Evolutionary conservation across 2,797 vertebrate genomes (phyloP).

Genomic region (Pangasius larnaudii): DNA sequence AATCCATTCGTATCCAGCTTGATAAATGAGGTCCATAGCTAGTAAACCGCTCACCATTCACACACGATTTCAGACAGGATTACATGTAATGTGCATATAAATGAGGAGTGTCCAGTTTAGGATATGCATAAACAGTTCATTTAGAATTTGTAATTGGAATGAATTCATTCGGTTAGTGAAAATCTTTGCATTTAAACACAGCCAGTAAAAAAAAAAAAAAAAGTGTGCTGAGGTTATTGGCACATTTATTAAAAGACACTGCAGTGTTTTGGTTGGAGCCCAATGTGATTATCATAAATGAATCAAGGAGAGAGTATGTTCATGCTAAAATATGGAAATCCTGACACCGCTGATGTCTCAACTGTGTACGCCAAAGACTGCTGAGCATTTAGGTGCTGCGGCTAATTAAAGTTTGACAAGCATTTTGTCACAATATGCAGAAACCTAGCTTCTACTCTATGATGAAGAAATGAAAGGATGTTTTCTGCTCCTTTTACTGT

Average conservation of each 20-base stretch:
- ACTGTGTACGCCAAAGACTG: constrained; percentile 25
- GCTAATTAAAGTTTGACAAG: constrained; percentile 35
- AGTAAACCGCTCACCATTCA: background rate
- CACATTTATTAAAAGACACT: constrained; percentile 36
- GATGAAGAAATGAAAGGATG: background rate
- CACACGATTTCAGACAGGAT: background rate
- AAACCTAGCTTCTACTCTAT: background rate
- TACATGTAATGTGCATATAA: background rate
- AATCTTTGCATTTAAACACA: constrained; percentile 2
- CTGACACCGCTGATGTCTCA: constrained; percentile 16
- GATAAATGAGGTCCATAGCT: background rate
- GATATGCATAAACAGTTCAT: background rate
- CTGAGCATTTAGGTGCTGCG: constrained; percentile 24
- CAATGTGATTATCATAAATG: constrained; percentile 43
- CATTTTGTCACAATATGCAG: background rate
- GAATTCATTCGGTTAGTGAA: background rate
- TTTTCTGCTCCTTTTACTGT: background rate
- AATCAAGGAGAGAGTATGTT: constrained; percentile 35
- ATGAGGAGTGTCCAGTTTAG: background rate
- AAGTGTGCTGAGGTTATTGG: constrained; percentile 20
- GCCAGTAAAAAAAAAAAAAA: constrained; percentile 8
- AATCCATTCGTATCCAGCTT: background rate
- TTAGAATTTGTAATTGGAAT: background rate
- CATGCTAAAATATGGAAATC: constrained; percentile 43
- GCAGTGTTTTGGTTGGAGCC: constrained; percentile 27